Evolutionary conservation across 2,797 vertebrate species (phyloP).

Genomic region (Parotocinclus haroldoi): DNA sequence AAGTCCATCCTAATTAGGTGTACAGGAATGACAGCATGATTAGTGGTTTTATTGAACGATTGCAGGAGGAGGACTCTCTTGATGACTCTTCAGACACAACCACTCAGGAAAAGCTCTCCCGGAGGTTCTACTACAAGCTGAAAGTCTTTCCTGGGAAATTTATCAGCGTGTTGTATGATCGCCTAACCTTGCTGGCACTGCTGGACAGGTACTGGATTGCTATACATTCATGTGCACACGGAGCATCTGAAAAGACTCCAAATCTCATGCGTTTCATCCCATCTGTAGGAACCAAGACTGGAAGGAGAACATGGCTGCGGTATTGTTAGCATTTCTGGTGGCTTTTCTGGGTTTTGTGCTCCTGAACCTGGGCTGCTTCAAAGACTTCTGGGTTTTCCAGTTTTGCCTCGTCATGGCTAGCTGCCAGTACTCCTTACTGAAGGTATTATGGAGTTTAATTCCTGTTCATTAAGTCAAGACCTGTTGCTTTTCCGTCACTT

Average conservation of each 20-base stretch:
- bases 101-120: constrained; percentile 80
- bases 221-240: neutral
- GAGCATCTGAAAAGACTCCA: constrained; percentile 14
- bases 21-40: too few relatives aligned
- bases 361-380: constrained; percentile 89
- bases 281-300: constrained; percentile 83
- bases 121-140: constrained; percentile 89
- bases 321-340: constrained; percentile 86
- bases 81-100: constrained; percentile 86
- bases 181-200: constrained; percentile 84
- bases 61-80: constrained; percentile 76
- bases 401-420: constrained; percentile 96
- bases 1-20: too few relatives aligned
- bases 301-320: constrained; percentile 82
- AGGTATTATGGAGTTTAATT: constrained; percentile 69
- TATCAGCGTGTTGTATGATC: constrained; percentile 91
- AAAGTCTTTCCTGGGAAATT: constrained; percentile 90
- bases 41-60: too few relatives aligned
- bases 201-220: constrained; percentile 78
- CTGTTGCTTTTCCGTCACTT: neutral
- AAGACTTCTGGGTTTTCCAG: constrained; percentile 90
- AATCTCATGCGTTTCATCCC: too few relatives aligned
- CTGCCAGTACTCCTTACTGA: constrained; percentile 95
- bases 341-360: constrained; percentile 92
- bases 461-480: neutral